Conservation (phyloP, 2,113 vertebrate genomes). For the Eupsittula cactorum region DNA sequence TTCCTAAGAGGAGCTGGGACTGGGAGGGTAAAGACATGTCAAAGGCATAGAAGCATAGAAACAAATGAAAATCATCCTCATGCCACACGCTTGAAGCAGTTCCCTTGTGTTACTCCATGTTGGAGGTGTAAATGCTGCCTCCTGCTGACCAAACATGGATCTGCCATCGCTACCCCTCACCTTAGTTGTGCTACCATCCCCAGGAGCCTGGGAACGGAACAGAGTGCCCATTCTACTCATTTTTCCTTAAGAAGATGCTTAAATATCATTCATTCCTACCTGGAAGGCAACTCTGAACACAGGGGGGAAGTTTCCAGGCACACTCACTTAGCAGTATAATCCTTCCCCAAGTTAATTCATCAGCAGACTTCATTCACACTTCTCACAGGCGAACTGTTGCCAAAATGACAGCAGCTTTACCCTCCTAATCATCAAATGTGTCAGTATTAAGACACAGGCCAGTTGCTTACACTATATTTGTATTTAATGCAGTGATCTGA, state of each 20-base stretch:
- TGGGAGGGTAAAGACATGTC: not conserved
- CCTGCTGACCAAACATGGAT: not conserved
- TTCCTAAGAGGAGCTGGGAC: not conserved
- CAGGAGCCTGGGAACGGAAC: not conserved
- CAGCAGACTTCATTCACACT: rapidly evolving
- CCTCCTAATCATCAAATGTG: not conserved
- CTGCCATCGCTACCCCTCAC: not conserved
- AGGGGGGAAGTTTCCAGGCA: not conserved
- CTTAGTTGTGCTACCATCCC: rapidly evolving
- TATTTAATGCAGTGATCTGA: not conserved
- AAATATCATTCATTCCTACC: not conserved
- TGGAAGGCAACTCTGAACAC: rapidly evolving
- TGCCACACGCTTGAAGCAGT: not conserved
- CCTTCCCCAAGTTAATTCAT: too few relatives aligned
- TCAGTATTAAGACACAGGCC: slow-evolving; percentile 9
- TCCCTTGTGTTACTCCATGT: rapidly evolving
- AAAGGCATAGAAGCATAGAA: rapidly evolving
- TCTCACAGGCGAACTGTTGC: not conserved
- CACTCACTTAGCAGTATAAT: rapidly evolving
- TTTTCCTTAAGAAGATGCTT: not conserved
- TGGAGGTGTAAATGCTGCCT: not conserved
- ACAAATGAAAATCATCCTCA: not conserved
- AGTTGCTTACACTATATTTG: not conserved
- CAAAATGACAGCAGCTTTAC: not conserved
- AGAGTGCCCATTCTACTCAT: rapidly evolving